Evolutionary conservation across 2,888 invertebrate species (phyloP), one percentile per base, ranked within the genome.

Genomic region (Fabriciana adippe): DNA sequence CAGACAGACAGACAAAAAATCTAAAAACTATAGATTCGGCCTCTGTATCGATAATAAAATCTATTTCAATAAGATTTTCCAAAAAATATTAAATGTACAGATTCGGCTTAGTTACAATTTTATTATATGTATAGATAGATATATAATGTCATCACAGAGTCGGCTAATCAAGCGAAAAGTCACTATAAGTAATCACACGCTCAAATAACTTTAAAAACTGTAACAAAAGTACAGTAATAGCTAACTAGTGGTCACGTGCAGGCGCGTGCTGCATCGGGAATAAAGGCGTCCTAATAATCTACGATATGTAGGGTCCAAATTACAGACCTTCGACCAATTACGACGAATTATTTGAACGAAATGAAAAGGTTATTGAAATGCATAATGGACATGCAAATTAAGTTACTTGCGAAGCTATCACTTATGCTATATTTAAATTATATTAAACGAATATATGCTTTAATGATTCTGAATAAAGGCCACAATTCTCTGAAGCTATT

Each of bases 281-380:
- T 72, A 70, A 72, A 72, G 67, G 35, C 66, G 67, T 64, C 70
- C 69, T 70, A 70, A 74, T 73, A 71, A 74, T 70, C 69, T 69
- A 72, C 66, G 65, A 60, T 64, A 64, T 66, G 63, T 66, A 67
- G 70, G 64, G 62, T 69, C 68, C 55, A 74, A 78, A 75, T 78
- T 74, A 72, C 73, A 74, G 67, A 72, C 72, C 71, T 67, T 70
- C 67, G 68, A 67, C 74, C 78, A 78, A 78, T 78, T 78, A 75
- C 75, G 48, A 59, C 62, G 67, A 73, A 76, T 76, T 75, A 77
- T 76, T 74, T 73, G 69, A 66, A 69, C 66, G 67, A 73, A 74
- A 75, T 76, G 73, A 73, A 76, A 73, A 73, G 72, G 73, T 73
- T 75, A 75, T 75, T 69, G 72, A 74, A 74, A 70, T 69, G 68